Percentiles rank a stretch among this genome's conserved stretches.
phyloP scores from a whole-genome alignment of 2,113 vertebrate genomes.

The Nerophis lumbriciformis region DNA sequence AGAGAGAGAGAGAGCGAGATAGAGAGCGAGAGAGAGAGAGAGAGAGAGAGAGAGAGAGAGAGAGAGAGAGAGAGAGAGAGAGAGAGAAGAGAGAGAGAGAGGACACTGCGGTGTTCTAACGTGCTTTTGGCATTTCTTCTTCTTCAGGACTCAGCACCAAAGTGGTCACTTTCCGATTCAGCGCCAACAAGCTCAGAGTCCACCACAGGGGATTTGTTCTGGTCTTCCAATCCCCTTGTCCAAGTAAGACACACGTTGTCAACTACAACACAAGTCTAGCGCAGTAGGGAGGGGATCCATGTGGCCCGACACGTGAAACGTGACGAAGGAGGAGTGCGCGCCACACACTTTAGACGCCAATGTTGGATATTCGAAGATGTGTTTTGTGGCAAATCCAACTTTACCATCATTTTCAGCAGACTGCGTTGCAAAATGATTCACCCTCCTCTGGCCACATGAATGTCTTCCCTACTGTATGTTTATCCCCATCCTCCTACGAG shows the following conservation, averaged over 20 bases:
- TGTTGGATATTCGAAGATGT: too few species aligned
- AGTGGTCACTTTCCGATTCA: conserved; percentile 48
- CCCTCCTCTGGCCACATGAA: too few species aligned
- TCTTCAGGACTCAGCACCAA: conserved; percentile 43
- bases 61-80: conserved; percentile 7
- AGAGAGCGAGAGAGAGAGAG: conserved; percentile 9
- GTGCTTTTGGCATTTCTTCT: conserved; percentile 60
- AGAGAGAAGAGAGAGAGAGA: conserved; percentile 26
- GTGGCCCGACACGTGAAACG: too few species aligned
- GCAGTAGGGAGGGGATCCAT: too few species aligned
- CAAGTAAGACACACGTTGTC: conserved; percentile 63
- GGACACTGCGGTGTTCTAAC: conserved; percentile 64
- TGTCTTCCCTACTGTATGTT: too few species aligned
- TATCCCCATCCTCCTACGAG: conserved; percentile 22
- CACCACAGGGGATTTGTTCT: conserved; percentile 45
- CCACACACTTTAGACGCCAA: too few species aligned
- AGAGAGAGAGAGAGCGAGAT: conserved; percentile 4
- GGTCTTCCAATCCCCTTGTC: conserved; percentile 37
- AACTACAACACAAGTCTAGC: conserved; percentile 53
- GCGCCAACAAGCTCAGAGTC: conserved; percentile 47
- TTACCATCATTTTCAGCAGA: too few species aligned
- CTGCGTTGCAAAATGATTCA: too few species aligned
- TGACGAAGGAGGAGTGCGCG: too few species aligned
- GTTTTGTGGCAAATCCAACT: too few species aligned
- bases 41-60: conserved; percentile 8